Evolutionary conservation across 2,888 invertebrate genomes (phyloP).

Genomic region (Cephus spinipes): DNA sequence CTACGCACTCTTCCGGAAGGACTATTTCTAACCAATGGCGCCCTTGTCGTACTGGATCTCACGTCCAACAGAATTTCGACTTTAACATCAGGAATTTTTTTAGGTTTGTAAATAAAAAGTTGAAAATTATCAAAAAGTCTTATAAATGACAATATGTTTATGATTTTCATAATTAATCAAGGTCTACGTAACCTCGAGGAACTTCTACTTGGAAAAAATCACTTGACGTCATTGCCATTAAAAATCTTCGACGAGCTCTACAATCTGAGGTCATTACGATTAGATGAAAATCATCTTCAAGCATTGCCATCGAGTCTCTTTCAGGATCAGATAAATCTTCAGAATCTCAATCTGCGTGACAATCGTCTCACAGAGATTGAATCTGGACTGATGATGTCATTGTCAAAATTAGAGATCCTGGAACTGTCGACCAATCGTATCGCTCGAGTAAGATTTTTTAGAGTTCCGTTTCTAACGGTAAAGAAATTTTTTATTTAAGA

Average conservation of each 20-base stretch:
- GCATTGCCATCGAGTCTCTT: constrained; percentile 73
- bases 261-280: constrained; percentile 73
- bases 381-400: constrained; percentile 70
- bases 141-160: background rate
- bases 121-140: background rate
- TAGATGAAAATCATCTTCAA: constrained; percentile 76
- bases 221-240: constrained; percentile 71
- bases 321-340: constrained; percentile 70
- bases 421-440: constrained; percentile 79
- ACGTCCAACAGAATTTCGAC: constrained; percentile 80
- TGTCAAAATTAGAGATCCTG: constrained; percentile 72
- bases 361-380: constrained; percentile 75
- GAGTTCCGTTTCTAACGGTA: no score
- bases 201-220: constrained; percentile 77
- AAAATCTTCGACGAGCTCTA: constrained; percentile 72
- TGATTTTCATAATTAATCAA: constrained; percentile 5
- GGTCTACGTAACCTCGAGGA: constrained; percentile 74
- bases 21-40: constrained; percentile 66
- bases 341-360: constrained; percentile 78
- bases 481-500: background rate
- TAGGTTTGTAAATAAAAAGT: constrained; percentile 64
- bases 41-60: constrained; percentile 73
- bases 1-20: constrained; percentile 73
- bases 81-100: constrained; percentile 74
- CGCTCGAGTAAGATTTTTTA: constrained; percentile 59